Evolutionary conservation across 2,113 vertebrate genomes (phyloP).

Genomic region (Phylloscopus trochiloides): DNA sequence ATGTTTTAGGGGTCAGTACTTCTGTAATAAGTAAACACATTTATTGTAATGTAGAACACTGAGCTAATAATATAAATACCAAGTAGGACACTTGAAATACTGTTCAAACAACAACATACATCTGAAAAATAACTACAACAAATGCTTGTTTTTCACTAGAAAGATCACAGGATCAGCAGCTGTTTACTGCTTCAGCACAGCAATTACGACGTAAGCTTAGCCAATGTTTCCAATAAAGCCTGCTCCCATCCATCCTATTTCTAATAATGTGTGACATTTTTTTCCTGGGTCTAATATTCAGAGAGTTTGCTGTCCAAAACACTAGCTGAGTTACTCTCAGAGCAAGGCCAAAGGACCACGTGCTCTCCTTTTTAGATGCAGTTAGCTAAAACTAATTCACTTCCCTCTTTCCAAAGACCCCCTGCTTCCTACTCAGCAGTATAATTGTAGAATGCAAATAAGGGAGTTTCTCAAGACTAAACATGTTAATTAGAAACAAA

Average conservation of each 20-base stretch:
- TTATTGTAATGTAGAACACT: conserved; percentile 43
- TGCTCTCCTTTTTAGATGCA: conserved; percentile 51
- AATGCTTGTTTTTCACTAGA: conserved; percentile 43
- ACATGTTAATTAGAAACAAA: conserved; percentile 14
- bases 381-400: conserved; percentile 45
- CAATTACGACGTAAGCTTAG: neutral
- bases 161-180: conserved; percentile 59
- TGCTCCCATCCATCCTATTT: conserved; percentile 29
- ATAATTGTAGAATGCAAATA: neutral
- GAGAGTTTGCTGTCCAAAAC: conserved; percentile 27
- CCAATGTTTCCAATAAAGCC: conserved; percentile 57
- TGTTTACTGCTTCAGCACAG: conserved; percentile 51
- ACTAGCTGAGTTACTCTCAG: neutral
- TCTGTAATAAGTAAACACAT: conserved; percentile 55
- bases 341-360: conserved; percentile 4
- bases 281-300: conserved; percentile 34
- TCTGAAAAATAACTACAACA: conserved; percentile 38
- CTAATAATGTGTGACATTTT: conserved; percentile 49
- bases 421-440: conserved; percentile 33
- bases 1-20: conserved; percentile 47
- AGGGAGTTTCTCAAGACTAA: conserved; percentile 13
- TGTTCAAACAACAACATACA: conserved; percentile 29
- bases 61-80: conserved; percentile 61
- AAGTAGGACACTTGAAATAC: conserved; percentile 30
- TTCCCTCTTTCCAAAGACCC: conserved; percentile 10